Evolutionary conservation across 2,113 vertebrate species (phyloP).

Genomic region (Dasyornis broadbenti): DNA sequence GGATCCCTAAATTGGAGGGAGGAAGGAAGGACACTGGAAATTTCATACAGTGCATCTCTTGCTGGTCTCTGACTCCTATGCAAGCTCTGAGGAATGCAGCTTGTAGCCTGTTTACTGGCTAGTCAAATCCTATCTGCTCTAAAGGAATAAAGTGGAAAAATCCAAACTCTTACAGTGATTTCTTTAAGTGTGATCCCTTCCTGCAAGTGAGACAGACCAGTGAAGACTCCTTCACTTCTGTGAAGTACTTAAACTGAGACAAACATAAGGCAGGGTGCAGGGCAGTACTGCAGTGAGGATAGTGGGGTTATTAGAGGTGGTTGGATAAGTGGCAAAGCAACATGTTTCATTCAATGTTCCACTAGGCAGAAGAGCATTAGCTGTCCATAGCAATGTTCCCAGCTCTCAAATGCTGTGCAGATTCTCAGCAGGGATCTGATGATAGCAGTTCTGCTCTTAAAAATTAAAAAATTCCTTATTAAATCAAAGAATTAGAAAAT

Average conservation of each 20-base stretch:
- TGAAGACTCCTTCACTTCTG: background rate
- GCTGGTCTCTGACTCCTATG: accelerated
- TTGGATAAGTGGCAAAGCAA: background rate
- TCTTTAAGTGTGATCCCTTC: background rate
- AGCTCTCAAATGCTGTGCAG: background rate
- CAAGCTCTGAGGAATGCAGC: background rate
- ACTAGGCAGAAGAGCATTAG: background rate
- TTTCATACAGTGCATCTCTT: background rate
- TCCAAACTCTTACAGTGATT: background rate
- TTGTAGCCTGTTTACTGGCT: background rate
- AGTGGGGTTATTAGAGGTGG: background rate
- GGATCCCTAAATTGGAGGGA: background rate
- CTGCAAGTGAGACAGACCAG: background rate
- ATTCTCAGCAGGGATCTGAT: background rate
- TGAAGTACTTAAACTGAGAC: background rate
- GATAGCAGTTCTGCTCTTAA: background rate
- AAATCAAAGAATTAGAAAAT: background rate
- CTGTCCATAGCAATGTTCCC: background rate
- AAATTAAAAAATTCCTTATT: background rate
- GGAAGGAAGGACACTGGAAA: background rate
- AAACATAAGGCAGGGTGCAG: background rate
- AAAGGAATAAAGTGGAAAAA: background rate
- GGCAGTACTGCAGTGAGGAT: background rate
- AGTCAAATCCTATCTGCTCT: background rate
- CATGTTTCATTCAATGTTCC: background rate